These are phyloP conservation scores for Pseudochirops corinnae DNA, from an alignment of 2,797 vertebrate species.

Conservation along the genomic window DNA sequence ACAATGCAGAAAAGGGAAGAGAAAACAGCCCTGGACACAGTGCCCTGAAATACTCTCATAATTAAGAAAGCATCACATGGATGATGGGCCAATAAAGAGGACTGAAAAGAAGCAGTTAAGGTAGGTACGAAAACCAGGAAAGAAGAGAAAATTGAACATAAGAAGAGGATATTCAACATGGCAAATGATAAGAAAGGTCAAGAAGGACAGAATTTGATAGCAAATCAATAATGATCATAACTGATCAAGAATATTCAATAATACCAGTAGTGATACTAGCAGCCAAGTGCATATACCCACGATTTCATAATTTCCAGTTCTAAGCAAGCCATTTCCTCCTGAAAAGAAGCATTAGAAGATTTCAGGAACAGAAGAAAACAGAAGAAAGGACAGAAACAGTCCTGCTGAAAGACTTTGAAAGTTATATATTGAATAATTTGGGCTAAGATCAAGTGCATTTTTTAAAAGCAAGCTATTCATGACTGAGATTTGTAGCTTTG, in stretches of 20 bases:
- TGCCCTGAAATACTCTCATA: not conserved
- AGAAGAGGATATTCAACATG: slow-evolving; percentile 10
- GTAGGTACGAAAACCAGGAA: not conserved
- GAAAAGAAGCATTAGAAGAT: too few species aligned
- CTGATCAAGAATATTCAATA: too few species aligned
- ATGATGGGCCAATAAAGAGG: not conserved
- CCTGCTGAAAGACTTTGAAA: too few species aligned
- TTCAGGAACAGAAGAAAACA: too few species aligned
- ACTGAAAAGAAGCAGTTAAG: not conserved
- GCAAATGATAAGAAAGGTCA: not conserved
- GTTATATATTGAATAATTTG: too few species aligned
- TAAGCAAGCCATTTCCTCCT: too few species aligned
- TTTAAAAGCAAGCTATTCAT: not conserved
- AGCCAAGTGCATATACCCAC: too few species aligned
- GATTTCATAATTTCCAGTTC: too few species aligned
- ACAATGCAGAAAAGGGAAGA: slow-evolving; percentile 37
- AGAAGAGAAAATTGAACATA: slow-evolving; percentile 8
- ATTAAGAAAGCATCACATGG: not conserved
- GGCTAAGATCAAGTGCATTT: too few species aligned
- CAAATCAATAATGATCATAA: too few species aligned
- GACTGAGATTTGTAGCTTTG: not conserved
- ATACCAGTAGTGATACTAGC: too few species aligned
- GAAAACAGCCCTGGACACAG: not conserved
- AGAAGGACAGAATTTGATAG: not conserved
- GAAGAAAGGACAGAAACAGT: too few species aligned